Base-by-base conservation (phyloP, 2,113 vertebrate species). In the Silurus meridionalis region DNA sequence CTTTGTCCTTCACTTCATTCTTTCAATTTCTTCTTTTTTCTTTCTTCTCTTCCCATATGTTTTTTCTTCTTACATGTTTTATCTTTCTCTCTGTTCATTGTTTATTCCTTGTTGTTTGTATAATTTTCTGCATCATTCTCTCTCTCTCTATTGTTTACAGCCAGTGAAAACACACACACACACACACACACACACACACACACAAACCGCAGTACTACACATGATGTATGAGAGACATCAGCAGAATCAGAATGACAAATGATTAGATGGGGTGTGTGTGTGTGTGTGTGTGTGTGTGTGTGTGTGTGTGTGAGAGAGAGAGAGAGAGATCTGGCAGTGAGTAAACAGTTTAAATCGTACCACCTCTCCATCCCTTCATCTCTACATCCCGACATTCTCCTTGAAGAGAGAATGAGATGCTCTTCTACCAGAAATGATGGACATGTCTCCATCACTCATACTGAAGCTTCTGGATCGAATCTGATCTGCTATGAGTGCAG, bases 391-490 rank as follows among this genome's bases (percentile, higher is more conserved):
- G 53, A 57, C 83, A 50, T 79, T 90, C 88, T 92, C 90, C 92
- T 92, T 90, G 88, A 92, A 91, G 86, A 90, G 90, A 92, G 91
- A 88, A 85, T 61, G 90, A 86, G 92, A 89, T 88, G 78, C 84
- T 83, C 82, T 88, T 92, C 92, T 92, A 93, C 91, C 93, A 94
- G 93, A 93, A 93, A 89, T 90, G 84, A 94, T 93, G 91, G 55
- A 23, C 86, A 61, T 90, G 92, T 92, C 93, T 91, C 89, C 91
- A 92, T 88, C 88, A 89, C 86, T 92, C 90, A 46, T 4, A 4
- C 69, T 8, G 1, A 46, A 72, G 15, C 2, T 48, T 72, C 37
- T 72, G 69, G 17, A 72, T 72, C 46, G 19, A 89, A 88, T 21
- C 72, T 52, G 88, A 85, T 79, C 86, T 52, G 90, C 86, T 88